phyloP scores from a whole-genome alignment of 1,140 invertebrate species.

The Nasonia giraulti region DNA sequence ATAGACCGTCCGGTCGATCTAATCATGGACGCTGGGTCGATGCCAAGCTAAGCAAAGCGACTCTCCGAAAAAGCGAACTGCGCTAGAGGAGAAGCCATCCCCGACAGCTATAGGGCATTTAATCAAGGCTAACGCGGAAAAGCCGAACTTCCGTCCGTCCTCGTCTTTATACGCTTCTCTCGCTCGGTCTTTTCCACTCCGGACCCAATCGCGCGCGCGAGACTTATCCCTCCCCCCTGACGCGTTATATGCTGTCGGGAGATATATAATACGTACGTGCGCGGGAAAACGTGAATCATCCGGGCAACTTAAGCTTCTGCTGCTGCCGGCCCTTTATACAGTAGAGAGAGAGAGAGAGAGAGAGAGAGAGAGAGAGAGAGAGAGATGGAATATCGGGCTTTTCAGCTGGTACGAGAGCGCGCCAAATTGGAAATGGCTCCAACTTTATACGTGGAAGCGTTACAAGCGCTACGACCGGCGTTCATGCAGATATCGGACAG shows the following conservation, averaged over 20 bases:
- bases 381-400: background rate
- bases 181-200: slow-evolving; percentile 25
- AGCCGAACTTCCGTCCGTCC: slow-evolving; percentile 44
- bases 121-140: slow-evolving; percentile 44
- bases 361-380: background rate
- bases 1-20: slow-evolving; percentile 55
- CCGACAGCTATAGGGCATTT: slow-evolving; percentile 10
- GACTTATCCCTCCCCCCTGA: background rate
- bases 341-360: background rate
- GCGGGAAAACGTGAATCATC: slow-evolving; percentile 44
- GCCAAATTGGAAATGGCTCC: slow-evolving; percentile 40
- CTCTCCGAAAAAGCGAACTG: background rate
- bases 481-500: background rate
- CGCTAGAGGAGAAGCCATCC: slow-evolving; percentile 37
- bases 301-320: background rate
- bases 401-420: slow-evolving; percentile 16
- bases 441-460: slow-evolving; percentile 27
- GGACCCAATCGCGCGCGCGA: slow-evolving; percentile 7
- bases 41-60: slow-evolving; percentile 59
- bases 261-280: background rate
- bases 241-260: background rate
- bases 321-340: background rate
- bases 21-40: slow-evolving; percentile 63
- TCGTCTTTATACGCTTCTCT: background rate
- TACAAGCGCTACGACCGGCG: background rate